phyloP scores from a whole-genome alignment of 2,888 invertebrate species.

The Zaprionus bogoriensis region DNA sequence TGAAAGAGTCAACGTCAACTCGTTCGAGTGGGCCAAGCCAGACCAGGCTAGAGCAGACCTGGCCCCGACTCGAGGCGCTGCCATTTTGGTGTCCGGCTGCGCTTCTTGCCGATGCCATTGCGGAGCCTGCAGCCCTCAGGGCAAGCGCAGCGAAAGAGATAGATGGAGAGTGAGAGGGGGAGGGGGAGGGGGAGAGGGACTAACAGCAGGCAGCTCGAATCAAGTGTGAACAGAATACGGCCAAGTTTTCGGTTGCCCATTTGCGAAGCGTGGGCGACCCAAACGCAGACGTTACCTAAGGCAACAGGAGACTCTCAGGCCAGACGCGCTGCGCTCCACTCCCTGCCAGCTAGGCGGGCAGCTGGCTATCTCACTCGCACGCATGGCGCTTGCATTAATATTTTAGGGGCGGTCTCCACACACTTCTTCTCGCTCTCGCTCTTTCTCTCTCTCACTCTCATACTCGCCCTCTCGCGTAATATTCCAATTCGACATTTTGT shows the following conservation, averaged over 20 bases:
- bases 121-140: conserved; percentile 54
- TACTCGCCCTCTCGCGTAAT: conserved; percentile 23
- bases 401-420: conserved; percentile 81
- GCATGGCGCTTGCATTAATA: conserved; percentile 71
- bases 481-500: conserved; percentile 82
- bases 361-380: conserved; percentile 7
- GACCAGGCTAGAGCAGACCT: background rate
- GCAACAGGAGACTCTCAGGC: conserved; percentile 34
- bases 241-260: conserved; percentile 66
- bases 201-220: conserved; percentile 31
- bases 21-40: conserved; percentile 52
- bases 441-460: conserved; percentile 25
- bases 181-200: background rate
- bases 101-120: conserved; percentile 81
- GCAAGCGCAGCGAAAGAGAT: background rate
- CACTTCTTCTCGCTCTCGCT: conserved; percentile 30
- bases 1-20: conserved; percentile 70
- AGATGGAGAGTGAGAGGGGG: conserved; percentile 1
- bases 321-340: too few relatives aligned
- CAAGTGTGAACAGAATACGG: conserved; percentile 73
- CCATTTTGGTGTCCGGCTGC: conserved; percentile 71
- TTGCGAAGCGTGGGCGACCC: conserved; percentile 21
- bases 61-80: conserved; percentile 60
- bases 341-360: background rate
- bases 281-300: conserved; percentile 35